A percentile compares a stretch with the other conserved stretches of the same genome.
Evolutionary conservation across 2,888 invertebrate species (phyloP).

Genomic region (Homarus gammarus): DNA sequence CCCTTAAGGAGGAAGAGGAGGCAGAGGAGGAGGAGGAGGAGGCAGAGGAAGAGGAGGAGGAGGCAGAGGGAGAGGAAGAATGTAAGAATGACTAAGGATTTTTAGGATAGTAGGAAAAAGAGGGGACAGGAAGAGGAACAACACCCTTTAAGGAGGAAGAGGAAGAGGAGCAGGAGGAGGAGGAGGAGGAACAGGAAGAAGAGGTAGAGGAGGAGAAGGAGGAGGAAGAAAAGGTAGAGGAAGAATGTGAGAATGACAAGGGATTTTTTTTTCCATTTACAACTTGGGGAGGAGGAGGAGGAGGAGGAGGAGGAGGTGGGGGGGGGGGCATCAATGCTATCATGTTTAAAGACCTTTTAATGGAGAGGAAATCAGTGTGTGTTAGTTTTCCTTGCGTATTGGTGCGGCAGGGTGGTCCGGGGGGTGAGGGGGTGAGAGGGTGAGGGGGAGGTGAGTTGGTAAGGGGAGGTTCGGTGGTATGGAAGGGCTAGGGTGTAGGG

Average conservation of each 20-base stretch:
- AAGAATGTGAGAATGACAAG: too few species aligned
- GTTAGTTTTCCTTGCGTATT: conserved; percentile 11
- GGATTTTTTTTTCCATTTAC: background rate
- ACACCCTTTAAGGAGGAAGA: background rate
- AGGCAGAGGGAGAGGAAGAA: background rate
- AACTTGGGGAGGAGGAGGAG: too few species aligned
- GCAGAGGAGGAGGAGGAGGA: background rate
- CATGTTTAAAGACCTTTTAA: conserved; percentile 49
- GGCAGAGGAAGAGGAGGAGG: background rate
- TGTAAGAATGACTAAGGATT: conserved; percentile 15
- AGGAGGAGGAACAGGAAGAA: background rate
- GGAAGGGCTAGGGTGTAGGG: too few species aligned
- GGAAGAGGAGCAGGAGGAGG: background rate
- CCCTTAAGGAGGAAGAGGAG: background rate
- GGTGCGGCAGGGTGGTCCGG: background rate
- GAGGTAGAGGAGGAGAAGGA: background rate
- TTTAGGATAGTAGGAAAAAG: too few species aligned
- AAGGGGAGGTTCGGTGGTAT: too few species aligned
- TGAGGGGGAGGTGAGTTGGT: background rate
- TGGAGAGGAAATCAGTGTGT: conserved; percentile 28
- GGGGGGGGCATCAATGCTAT: conserved; percentile 39
- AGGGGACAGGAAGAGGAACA: too few species aligned
- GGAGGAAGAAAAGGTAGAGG: background rate
- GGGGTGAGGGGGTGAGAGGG: background rate
- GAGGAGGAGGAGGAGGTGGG: too few species aligned